These are phyloP conservation scores for Botrylloides violaceus DNA, from an alignment of 23 tunicate genomes.

Conservation along the genomic window DNA sequence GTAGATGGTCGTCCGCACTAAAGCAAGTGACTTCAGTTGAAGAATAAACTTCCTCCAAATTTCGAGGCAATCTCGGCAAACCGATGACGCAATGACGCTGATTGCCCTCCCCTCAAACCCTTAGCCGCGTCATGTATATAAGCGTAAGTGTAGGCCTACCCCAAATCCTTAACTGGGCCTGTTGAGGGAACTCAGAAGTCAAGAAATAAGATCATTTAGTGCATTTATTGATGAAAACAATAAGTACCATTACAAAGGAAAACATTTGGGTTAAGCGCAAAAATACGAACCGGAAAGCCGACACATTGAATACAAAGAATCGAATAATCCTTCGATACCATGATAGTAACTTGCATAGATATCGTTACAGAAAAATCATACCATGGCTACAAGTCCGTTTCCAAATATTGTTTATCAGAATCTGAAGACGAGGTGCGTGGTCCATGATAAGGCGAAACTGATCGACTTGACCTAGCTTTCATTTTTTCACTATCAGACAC, in stretches of 20 bases:
- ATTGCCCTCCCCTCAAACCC: no score
- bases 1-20: no score
- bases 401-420: background rate
- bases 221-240: background rate
- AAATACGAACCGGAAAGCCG: background rate
- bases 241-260: background rate
- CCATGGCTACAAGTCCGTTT: slow-evolving; percentile 19
- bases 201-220: no score
- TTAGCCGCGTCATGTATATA: no score
- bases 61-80: no score
- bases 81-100: no score
- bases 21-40: no score
- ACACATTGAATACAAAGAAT: background rate
- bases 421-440: background rate
- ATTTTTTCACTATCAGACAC: background rate
- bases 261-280: background rate
- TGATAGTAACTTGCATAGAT: background rate
- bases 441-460: background rate
- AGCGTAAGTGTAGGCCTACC: no score
- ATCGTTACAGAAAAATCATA: background rate
- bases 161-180: no score
- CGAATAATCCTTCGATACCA: background rate
- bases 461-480: background rate
- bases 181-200: no score
- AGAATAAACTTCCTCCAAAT: no score